phyloP scores from a whole-genome alignment of 2,888 invertebrate genomes.

The Epiblema foenella region DNA sequence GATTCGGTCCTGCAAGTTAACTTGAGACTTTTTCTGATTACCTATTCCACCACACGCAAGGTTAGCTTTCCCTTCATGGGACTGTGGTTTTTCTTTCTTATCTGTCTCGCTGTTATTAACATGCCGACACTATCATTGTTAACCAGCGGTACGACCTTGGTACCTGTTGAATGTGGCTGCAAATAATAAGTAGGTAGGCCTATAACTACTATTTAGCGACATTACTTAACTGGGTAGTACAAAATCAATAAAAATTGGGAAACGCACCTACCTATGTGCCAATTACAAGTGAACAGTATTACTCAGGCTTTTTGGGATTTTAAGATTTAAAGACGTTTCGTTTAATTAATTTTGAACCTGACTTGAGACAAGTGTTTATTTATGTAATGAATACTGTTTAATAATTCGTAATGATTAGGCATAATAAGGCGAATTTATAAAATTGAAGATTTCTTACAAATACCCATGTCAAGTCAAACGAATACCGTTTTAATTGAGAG shows the following conservation, averaged over 20 bases:
- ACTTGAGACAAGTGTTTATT: background rate
- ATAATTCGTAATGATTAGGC: no score
- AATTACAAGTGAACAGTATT: no score
- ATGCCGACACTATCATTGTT: slow-evolving; percentile 23
- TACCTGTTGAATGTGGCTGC: slow-evolving; percentile 16
- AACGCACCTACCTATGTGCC: no score
- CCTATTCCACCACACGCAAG: slow-evolving; percentile 28
- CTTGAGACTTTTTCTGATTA: slow-evolving; percentile 31
- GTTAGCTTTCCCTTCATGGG: slow-evolving; percentile 29
- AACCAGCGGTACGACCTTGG: slow-evolving; percentile 16
- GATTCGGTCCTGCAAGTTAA: slow-evolving; percentile 44
- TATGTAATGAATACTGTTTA: background rate
- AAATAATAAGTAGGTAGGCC: background rate
- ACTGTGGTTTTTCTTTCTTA: slow-evolving; percentile 29
- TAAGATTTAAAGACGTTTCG: background rate
- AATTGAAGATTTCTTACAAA: no score
- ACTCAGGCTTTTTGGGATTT: background rate
- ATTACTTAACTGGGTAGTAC: background rate
- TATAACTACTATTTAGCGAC: background rate
- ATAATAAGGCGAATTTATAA: no score
- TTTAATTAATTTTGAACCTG: background rate
- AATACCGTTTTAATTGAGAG: background rate
- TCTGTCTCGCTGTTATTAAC: slow-evolving; percentile 22
- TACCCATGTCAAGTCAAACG: no score
- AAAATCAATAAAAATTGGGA: background rate